A percentile compares a stretch with the other conserved stretches of the same genome.
phyloP scores from a whole-genome alignment of 2,888 invertebrate species.

The Leucoma salicis region DNA sequence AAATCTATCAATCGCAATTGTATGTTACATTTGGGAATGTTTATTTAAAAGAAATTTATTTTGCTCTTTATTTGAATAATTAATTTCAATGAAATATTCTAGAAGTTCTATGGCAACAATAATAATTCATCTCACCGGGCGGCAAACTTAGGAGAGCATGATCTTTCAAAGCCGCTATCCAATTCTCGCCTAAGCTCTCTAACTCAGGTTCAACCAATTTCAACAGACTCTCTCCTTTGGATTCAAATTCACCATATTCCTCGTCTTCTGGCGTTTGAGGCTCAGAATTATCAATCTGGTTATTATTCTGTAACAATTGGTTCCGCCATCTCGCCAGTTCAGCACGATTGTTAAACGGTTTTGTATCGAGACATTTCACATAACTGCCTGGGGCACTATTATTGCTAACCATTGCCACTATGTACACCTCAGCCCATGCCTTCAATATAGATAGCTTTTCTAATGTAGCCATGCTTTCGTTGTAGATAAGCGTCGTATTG shows the following conservation, averaged over 20 bases:
- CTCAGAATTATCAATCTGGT: constrained; percentile 58
- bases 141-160: constrained; percentile 96
- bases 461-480: constrained; percentile 97
- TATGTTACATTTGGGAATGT: no score
- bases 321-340: constrained; percentile 72
- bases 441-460: constrained; percentile 98
- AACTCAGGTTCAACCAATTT: constrained; percentile 97
- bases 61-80: no score
- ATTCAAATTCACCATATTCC: constrained; percentile 89
- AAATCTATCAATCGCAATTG: no score
- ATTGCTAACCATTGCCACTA: constrained; percentile 94
- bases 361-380: constrained; percentile 72
- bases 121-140: constrained; percentile 74
- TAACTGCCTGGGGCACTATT: constrained; percentile 85
- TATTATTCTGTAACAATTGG: constrained; percentile 55
- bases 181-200: constrained; percentile 94
- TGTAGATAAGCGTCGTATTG: constrained; percentile 90
- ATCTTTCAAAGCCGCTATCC: constrained; percentile 97
- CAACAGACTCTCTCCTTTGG: constrained; percentile 90
- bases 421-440: constrained; percentile 99
- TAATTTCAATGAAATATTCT: no score
- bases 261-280: constrained; percentile 59
- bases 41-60: no score
- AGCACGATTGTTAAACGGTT: constrained; percentile 63
- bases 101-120: no score